Conservation (phyloP, 2,797 vertebrate species). For the Thaleichthys pacificus region DNA sequence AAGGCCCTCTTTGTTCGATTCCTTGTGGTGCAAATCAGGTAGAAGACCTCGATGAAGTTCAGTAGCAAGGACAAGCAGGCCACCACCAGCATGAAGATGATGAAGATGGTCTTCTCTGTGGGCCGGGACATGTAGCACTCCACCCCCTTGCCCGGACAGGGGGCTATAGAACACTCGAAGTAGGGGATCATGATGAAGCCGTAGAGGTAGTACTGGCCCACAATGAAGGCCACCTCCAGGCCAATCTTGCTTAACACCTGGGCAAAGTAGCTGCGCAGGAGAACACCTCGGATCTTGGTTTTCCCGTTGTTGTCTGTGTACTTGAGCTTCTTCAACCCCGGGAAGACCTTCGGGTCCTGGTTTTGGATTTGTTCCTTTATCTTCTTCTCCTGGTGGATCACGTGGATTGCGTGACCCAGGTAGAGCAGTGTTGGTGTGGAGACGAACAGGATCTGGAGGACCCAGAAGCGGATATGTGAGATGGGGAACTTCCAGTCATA, state of each 20-base stretch:
- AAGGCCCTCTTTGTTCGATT: background rate
- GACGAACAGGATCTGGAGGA: conserved; percentile 86
- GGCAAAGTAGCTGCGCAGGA: conserved; percentile 82
- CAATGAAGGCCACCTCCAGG: conserved; percentile 83
- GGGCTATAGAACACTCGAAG: conserved; percentile 73
- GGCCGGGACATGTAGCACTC: conserved; percentile 89
- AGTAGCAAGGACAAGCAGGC: conserved; percentile 83
- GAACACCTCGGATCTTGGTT: conserved; percentile 79
- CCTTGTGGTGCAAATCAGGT: conserved; percentile 63
- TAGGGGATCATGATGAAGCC: conserved; percentile 74
- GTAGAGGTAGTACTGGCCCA: conserved; percentile 88
- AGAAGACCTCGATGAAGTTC: conserved; percentile 79
- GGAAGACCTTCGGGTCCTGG: conserved; percentile 21
- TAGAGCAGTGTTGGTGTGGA: conserved; percentile 71
- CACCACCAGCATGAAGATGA: conserved; percentile 88
- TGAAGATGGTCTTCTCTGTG: conserved; percentile 89
- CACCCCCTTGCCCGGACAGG: conserved; percentile 71
- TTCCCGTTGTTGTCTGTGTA: conserved; percentile 75
- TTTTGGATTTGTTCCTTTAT: conserved; percentile 67
- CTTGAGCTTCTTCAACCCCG: conserved; percentile 62
- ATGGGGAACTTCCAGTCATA: conserved; percentile 89
- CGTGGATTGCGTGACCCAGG: conserved; percentile 67
- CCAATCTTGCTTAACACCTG: conserved; percentile 84
- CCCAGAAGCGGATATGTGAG: conserved; percentile 90
- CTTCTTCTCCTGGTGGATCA: conserved; percentile 82